Evolutionary conservation across 1,140 invertebrate species (phyloP), one percentile per base, ranked within the genome.

Genomic region (Acyrthosiphon pisum): DNA sequence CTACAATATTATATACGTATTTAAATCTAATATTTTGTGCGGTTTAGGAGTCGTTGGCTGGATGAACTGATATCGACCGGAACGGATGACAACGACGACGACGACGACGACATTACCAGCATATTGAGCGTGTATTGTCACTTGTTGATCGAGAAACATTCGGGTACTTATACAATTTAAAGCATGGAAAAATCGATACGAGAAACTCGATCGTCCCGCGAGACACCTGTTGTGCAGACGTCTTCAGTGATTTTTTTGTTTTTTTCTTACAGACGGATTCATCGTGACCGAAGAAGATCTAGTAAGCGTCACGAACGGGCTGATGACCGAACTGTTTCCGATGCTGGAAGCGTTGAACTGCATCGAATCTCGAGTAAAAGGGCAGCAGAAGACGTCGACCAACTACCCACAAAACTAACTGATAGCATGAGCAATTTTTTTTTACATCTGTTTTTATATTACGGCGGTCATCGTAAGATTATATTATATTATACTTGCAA

Each of bases 111-210:
- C 94, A 95, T 97, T 22, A 96, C 96, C n/a, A 96, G 96, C 22
- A 96, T 97, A 91, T 95, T 97, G 81, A 97, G 96, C 95, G 96
- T 97, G 94, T 97, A 97, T 94, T 97, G 97, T 94, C 96, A 96
- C 94, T 96, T 97, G 94, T 94, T 97, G 93, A 96, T 97, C 68
- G 96, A 97, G 94, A 97, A 97, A 94, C 96, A 96, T 95, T 95
- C 96, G 94, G 97, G 97, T 97, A 95, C 41, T 41, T 41, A 41
- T 41, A 4, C 3, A 41, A 41, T 41, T 41, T 95, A 76, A 18
- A 94, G 26, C 2, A 35, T 87, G 7, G 6, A 41, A 84, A 83
- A 46, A 76, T 76, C 9, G 4, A 68, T 30, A 3, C 30, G 9
- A 30, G 11, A 60, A 30, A n/a, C 4, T 68, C 60, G 4, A 68